Conservation (phyloP, 2,113 vertebrate species). For the Alethe castanea region DNA sequence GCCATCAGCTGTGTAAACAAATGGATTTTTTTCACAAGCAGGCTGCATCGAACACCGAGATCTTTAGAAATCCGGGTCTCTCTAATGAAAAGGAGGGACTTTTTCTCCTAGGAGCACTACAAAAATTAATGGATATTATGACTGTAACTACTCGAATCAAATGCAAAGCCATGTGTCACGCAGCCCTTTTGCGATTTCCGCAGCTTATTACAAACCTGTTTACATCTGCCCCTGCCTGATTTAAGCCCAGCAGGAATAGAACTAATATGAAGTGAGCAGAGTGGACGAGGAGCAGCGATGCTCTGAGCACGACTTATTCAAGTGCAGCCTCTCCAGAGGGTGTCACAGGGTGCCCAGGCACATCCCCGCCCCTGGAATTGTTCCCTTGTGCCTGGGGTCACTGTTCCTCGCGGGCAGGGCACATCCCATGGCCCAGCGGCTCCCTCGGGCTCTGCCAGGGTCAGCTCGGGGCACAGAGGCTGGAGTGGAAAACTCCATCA, state of each 20-base stretch:
- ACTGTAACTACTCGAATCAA: not conserved
- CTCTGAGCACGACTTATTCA: rapidly evolving
- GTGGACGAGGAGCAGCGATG: not conserved
- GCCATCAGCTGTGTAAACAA: not conserved
- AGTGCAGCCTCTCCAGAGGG: not conserved
- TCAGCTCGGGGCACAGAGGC: rapidly evolving
- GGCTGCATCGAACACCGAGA: not conserved
- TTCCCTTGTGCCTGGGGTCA: rapidly evolving
- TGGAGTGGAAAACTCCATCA: rapidly evolving
- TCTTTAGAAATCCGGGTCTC: not conserved
- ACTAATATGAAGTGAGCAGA: not conserved
- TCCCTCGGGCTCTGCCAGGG: rapidly evolving
- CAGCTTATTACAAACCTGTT: not conserved
- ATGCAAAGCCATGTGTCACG: not conserved
- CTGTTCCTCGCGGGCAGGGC: rapidly evolving
- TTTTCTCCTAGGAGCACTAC: not conserved
- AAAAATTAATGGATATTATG: slow-evolving; percentile 16
- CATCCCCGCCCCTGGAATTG: not conserved
- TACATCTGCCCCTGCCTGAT: not conserved
- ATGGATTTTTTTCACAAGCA: not conserved
- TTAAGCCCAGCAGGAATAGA: not conserved
- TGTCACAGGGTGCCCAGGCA: not conserved
- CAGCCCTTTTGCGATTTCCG: not conserved
- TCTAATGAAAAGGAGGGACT: not conserved
- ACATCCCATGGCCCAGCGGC: rapidly evolving